These are phyloP conservation scores for Cephus runcator DNA, from an alignment of 2,888 invertebrate species.

Conservation along the genomic window DNA sequence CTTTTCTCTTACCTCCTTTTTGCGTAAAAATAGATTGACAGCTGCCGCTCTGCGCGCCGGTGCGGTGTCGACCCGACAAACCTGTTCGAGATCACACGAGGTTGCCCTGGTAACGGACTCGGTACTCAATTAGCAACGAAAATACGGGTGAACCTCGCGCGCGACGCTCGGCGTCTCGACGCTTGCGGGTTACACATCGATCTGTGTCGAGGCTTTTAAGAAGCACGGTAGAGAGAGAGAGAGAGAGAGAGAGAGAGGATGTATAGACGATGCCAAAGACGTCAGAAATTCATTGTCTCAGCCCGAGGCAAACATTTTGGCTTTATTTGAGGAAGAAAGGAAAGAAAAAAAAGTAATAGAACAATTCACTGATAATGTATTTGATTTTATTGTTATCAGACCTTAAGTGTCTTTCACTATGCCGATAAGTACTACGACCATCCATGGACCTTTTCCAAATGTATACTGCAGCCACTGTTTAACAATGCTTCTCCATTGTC, in stretches of 20 bases:
- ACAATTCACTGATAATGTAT: background rate
- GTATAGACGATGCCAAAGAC: slow-evolving; percentile 19
- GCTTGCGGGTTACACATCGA: slow-evolving; percentile 38
- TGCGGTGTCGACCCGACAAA: slow-evolving; percentile 1
- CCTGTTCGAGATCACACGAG: slow-evolving; percentile 26
- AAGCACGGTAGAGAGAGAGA: background rate
- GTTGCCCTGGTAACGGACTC: slow-evolving; percentile 51
- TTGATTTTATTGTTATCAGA: background rate
- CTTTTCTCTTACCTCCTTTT: slow-evolving; percentile 19
- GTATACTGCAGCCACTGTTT: background rate
- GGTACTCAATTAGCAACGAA: slow-evolving; percentile 60
- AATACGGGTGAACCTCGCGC: slow-evolving; percentile 39
- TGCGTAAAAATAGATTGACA: slow-evolving; percentile 43
- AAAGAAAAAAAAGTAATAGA: background rate
- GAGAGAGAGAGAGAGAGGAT: background rate
- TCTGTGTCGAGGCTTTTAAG: slow-evolving; percentile 53
- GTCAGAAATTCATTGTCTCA: slow-evolving; percentile 1
- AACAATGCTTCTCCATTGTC: background rate
- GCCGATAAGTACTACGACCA: background rate
- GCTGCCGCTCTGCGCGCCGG: slow-evolving; percentile 29
- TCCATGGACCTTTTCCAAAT: too few relatives aligned
- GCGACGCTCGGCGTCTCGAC: slow-evolving; percentile 28
- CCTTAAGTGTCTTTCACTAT: background rate
- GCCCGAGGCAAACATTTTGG: background rate
- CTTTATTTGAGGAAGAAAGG: background rate